Evolutionary conservation across 2,797 vertebrate species (phyloP), one percentile per base, ranked within the genome.

Genomic region (Emys orbicularis): DNA sequence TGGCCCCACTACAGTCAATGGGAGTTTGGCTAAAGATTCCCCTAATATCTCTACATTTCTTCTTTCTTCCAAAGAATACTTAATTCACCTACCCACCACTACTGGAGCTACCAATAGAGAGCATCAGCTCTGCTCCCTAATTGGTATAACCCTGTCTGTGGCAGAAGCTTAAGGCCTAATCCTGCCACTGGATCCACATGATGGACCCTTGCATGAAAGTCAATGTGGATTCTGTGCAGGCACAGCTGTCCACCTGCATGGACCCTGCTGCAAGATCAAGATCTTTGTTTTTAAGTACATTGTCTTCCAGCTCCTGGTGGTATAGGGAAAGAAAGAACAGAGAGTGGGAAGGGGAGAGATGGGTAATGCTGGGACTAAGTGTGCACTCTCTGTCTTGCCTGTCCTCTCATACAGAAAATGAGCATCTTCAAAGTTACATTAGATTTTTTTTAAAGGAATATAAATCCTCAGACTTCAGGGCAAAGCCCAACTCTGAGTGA

Each of bases 131-230:
- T 4, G 2, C 18, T 50, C 10, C 12, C 34, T 50, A 1, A 6
- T 12, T 50, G 15, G 4, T 57, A 25, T 68, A 31, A 34, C 11
- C 12, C 5, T 68, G 44, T 50, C 37, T 76, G 6, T 34, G 83
- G 9, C 18, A 25, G 5, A 21, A 1, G 0, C 25, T 90, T 79
- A 2, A 8, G 72, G 8, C 31, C 31, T 0, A 86, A 83, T 21
- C 31, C 79, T 49, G 31, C 41, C 49, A 3, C 5, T 86, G 74
- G 4, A 68, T 65, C 4, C 12, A 15, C 34, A 15, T 56, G 19
- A 53, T 85, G 79, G 52, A 37, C 44, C 53, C 61, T 1, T 2
- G 41, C 23, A 44, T 44, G 72, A 47, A 47, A 41, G 25, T 47
- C 41, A 76, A 15, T 29, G 72, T 44, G 13, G 41, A 9, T 47